Base-by-base conservation (phyloP, 2,888 invertebrate genomes). In the Chrysodeixis includens region DNA sequence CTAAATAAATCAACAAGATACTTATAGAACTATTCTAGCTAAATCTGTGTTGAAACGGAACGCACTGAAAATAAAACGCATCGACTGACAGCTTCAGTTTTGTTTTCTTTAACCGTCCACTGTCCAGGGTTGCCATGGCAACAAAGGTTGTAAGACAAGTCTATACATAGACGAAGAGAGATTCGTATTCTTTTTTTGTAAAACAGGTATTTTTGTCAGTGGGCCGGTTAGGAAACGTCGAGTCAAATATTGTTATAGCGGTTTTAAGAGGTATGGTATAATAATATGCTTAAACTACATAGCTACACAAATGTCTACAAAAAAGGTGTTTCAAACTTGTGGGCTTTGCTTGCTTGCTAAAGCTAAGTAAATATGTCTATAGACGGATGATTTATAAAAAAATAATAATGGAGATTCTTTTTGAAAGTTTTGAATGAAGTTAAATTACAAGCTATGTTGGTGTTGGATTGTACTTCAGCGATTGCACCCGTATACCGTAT, bases 51-150 rank as follows among this genome's bases (percentile, higher is more conserved):
- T 66, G 79, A 71, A 78, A 76, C 66, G 75, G 69, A 78, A 75
- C 52, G 44, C 20, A 66, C 79, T 69, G 57, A 78, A 78, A 81
- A 79, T 78, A 81, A 78, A 81, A 76, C 68, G 51, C 51, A 66
- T 51, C 54, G 30, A 65, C 56, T 56, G 53, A 68, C 55, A 72
- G 67, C 40, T 32, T 63, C 53, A 46, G 46, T 56, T 76, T 76
- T 66, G 22, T 69, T 67, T 67, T 60, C 10, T 59, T 8, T 59
- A 8, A 52, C 30, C n/a, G 49, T 20, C 30, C 4, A 52, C 30
- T 12, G 49, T 20, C 30, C 4, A 76, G 66, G 69, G 73, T 44
- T 76, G 59, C 22, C 59, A 0, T n/a, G 7, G 40, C 22, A 18
- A 18, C 8, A 18, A 14, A 52, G 8, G 12, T 46, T 30, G 40